These are phyloP conservation scores for Orthosia gracilis DNA, from an alignment of 2,888 invertebrate species.

Conservation along the genomic window DNA sequence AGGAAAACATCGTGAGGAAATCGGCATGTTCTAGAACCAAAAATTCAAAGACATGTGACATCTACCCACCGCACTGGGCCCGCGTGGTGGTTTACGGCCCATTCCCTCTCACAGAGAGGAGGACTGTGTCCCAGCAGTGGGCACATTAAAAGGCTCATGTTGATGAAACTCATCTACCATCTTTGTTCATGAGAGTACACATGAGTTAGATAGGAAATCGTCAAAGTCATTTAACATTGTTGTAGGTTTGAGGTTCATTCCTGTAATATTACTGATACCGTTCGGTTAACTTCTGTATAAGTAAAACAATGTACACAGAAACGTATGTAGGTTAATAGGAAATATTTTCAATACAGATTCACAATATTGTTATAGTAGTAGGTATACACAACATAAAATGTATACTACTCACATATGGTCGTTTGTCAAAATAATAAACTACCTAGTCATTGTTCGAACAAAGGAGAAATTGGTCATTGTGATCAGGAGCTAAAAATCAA, in stretches of 20 bases:
- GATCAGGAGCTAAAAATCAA: neutral
- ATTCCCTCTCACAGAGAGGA: no score
- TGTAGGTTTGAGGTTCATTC: neutral
- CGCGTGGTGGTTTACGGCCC: no score
- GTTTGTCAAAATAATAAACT: neutral
- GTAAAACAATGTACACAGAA: neutral
- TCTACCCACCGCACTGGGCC: no score
- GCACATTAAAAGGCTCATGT: no score
- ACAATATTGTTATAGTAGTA: no score
- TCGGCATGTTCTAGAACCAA: no score
- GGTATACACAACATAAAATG: neutral
- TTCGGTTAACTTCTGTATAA: no score
- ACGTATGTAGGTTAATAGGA: neutral
- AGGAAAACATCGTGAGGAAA: no score
- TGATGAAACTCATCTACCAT: no score
- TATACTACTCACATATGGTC: neutral
- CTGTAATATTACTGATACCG: neutral
- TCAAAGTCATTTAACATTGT: neutral
- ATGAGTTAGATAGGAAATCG: neutral
- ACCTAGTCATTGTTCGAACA: conserved; percentile 11
- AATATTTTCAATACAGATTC: neutral
- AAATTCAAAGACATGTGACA: no score
- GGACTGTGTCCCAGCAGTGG: no score
- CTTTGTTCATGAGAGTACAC: neutral
- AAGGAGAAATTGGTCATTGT: conserved; percentile 1